Evolutionary conservation across 2,797 vertebrate species (phyloP).

Genomic region (Liparis tanakae): DNA sequence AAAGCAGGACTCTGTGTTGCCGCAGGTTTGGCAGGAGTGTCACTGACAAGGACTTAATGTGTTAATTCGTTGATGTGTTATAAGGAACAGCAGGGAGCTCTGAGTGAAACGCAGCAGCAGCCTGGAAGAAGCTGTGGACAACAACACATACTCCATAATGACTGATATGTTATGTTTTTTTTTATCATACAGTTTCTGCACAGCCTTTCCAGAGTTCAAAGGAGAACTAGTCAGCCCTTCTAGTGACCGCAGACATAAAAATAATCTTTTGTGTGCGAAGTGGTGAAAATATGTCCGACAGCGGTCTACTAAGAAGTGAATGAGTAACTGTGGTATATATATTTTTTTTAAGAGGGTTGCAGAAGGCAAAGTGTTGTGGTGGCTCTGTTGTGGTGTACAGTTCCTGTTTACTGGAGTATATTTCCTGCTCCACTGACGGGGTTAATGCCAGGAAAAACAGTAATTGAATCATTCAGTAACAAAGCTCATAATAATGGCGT

Average conservation of each 20-base stretch:
- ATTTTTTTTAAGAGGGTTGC: neutral
- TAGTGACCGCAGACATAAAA: too few species aligned
- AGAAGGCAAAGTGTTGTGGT: slow-evolving; percentile 14
- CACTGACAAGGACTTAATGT: slow-evolving; percentile 32
- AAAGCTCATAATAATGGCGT: neutral
- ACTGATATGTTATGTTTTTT: neutral
- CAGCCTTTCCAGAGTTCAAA: slow-evolving; percentile 4
- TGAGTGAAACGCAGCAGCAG: slow-evolving; percentile 32
- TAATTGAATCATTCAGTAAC: slow-evolving; percentile 16
- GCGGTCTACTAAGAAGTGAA: slow-evolving; percentile 3
- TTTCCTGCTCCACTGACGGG: slow-evolving; percentile 6
- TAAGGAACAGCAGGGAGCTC: slow-evolving; percentile 34
- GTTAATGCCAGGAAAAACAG: slow-evolving; percentile 8
- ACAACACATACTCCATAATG: slow-evolving; percentile 9
- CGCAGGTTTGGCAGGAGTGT: slow-evolving; percentile 29
- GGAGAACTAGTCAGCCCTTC: slow-evolving; percentile 4
- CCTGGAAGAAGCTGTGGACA: slow-evolving; percentile 13
- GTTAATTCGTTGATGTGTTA: slow-evolving; percentile 36
- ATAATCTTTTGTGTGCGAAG: slow-evolving; percentile 9
- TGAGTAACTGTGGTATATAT: slow-evolving; percentile 18
- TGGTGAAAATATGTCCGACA: slow-evolving; percentile 9
- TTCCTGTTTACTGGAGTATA: slow-evolving; percentile 10
- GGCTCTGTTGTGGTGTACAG: slow-evolving; percentile 38
- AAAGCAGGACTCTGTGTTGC: slow-evolving; percentile 11
- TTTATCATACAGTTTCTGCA: slow-evolving; percentile 14